phyloP scores from a whole-genome alignment of 2,797 vertebrate genomes.

The Pangasius macronema region DNA sequence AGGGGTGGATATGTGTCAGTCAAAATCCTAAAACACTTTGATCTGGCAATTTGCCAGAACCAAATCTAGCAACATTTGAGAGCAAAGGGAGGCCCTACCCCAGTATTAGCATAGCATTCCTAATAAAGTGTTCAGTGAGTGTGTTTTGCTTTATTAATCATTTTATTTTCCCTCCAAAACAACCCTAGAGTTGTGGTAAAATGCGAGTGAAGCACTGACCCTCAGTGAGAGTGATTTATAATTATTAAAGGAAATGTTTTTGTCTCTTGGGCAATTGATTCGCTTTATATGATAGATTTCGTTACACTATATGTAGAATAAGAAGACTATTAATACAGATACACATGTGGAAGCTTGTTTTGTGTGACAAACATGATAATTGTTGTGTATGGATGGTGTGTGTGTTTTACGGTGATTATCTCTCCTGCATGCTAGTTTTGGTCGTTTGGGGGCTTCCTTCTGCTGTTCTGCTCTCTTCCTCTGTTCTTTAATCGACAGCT shows the following conservation, averaged over 20 bases:
- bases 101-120: not conserved
- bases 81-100: not conserved
- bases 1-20: not conserved
- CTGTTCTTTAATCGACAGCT: constrained; percentile 30
- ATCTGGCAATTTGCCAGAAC: not conserved
- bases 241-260: not conserved
- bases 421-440: not conserved
- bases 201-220: not conserved
- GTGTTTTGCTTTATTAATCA: not conserved
- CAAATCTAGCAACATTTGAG: not conserved
- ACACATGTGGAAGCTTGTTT: constrained; percentile 10
- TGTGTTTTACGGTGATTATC: constrained; percentile 5
- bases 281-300: not conserved
- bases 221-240: not conserved
- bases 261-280: too few species aligned
- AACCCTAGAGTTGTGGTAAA: not conserved
- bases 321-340: not conserved
- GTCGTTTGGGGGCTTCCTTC: constrained; percentile 21
- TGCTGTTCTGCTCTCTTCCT: constrained; percentile 23
- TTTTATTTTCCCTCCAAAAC: not conserved
- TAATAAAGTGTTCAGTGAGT: not conserved
- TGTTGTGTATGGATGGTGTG: constrained; percentile 14
- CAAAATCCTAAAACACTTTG: not conserved
- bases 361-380: not conserved
- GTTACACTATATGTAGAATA: not conserved